Evolutionary conservation across 2,797 vertebrate genomes (phyloP).

Genomic region (Falco cherrug): DNA sequence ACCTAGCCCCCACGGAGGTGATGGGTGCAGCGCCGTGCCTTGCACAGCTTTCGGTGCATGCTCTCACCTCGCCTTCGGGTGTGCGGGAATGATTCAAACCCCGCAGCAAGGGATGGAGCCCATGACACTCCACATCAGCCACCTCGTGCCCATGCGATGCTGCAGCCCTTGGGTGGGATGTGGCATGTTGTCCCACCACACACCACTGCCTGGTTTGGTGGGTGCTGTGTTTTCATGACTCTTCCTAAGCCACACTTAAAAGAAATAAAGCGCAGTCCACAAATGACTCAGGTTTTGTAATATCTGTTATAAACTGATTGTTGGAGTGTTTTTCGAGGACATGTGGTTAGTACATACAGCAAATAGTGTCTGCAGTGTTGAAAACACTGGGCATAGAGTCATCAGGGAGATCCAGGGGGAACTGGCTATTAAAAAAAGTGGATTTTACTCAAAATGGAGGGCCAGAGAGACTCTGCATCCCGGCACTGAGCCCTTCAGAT

Average conservation of each 20-base stretch:
- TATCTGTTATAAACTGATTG: not conserved
- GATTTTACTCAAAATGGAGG: not conserved
- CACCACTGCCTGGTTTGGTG: not conserved
- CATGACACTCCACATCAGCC: fast-evolving
- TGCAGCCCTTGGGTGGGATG: not conserved
- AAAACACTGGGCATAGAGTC: not conserved
- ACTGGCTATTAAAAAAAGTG: not conserved
- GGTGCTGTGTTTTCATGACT: not conserved
- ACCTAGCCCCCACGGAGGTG: not conserved
- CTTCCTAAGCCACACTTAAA: not conserved
- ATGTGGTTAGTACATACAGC: not conserved
- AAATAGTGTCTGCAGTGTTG: not conserved
- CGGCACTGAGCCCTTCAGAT: not conserved
- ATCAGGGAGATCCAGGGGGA: not conserved
- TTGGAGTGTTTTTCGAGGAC: not conserved
- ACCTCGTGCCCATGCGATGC: fast-evolving
- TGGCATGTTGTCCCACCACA: fast-evolving
- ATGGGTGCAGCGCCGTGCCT: fast-evolving
- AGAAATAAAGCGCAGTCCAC: not conserved
- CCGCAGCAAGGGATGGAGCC: not conserved
- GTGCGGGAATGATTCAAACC: fast-evolving
- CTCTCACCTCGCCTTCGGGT: fast-evolving
- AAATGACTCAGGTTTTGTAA: not conserved
- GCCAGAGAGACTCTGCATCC: not conserved
- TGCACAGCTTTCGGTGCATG: not conserved